Evolutionary conservation across 1,140 invertebrate genomes (phyloP).

Genomic region (Cyclina sinensis): DNA sequence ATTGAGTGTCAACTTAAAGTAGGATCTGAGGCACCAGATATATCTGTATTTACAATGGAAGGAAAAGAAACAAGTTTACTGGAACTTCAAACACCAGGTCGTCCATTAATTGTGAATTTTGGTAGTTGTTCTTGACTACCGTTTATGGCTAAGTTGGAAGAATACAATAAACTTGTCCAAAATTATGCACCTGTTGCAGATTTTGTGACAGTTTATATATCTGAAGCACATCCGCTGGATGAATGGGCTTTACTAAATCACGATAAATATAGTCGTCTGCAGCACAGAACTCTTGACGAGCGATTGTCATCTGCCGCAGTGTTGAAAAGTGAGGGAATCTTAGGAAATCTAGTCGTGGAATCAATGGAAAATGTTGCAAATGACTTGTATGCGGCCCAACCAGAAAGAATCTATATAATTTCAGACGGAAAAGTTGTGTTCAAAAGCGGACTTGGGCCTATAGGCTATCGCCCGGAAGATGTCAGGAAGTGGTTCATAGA

Average conservation of each 20-base stretch:
- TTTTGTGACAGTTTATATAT: constrained; percentile 59
- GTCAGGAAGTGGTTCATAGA: constrained; percentile 49
- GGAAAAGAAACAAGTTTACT: background rate
- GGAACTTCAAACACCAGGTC: constrained; percentile 23
- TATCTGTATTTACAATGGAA: background rate
- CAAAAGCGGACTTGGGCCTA: constrained; percentile 68
- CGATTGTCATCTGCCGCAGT: constrained; percentile 62
- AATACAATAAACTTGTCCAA: constrained; percentile 47
- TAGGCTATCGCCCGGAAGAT: constrained; percentile 63
- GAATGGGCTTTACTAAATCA: constrained; percentile 52
- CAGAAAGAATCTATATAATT: constrained; percentile 73
- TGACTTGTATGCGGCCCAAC: constrained; percentile 63
- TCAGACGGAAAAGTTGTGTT: constrained; percentile 68
- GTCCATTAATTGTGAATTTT: constrained; percentile 59
- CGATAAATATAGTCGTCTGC: constrained; percentile 30
- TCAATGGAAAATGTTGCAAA: constrained; percentile 64
- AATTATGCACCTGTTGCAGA: constrained; percentile 20
- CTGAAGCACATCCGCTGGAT: constrained; percentile 56
- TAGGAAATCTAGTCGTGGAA: constrained; percentile 68
- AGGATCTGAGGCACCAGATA: constrained; percentile 7
- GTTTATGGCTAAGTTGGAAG: constrained; percentile 41
- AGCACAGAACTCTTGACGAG: constrained; percentile 65
- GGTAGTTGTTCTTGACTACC: constrained; percentile 56
- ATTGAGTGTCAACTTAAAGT: background rate
- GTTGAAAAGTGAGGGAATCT: constrained; percentile 27